Evolutionary conservation across 1,140 invertebrate species (phyloP).

Genomic region (Drosophila fuyamai): DNA sequence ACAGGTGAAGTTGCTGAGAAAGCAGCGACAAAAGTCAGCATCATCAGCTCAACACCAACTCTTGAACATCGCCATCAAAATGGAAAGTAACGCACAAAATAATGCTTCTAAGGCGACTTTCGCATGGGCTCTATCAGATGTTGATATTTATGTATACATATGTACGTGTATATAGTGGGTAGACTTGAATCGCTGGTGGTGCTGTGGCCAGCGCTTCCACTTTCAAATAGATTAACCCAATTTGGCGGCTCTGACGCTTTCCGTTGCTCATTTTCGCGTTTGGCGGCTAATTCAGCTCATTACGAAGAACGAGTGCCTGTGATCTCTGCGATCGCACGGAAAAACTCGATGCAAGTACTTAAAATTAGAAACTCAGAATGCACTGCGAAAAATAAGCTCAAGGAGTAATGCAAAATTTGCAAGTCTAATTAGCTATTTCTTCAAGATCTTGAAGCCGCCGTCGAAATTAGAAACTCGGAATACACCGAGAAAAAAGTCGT

Average conservation of each 20-base stretch:
- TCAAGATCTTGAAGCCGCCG: no score
- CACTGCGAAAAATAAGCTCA: background rate
- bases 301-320: conserved; percentile 34
- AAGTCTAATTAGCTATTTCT: no score
- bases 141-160: background rate
- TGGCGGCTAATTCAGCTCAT: conserved; percentile 53
- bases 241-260: conserved; percentile 59
- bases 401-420: background rate
- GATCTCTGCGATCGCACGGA: conserved; percentile 6
- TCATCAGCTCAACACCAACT: background rate
- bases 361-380: conserved; percentile 5
- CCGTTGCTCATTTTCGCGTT: conserved; percentile 59
- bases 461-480: no score
- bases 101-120: conserved; percentile 44
- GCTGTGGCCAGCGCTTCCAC: conserved; percentile 40
- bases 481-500: no score
- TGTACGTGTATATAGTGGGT: background rate
- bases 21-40: conserved; percentile 23
- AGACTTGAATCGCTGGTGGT: background rate
- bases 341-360: conserved; percentile 4
- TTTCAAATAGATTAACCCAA: conserved; percentile 82
- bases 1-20: conserved; percentile 29
- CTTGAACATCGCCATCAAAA: conserved; percentile 26
- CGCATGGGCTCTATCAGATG: conserved; percentile 15
- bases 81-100: conserved; percentile 46